Percentiles rank a stretch among this genome's conserved stretches.
phyloP scores from a whole-genome alignment of 2,113 vertebrate species.

The Lophotis ruficrista region DNA sequence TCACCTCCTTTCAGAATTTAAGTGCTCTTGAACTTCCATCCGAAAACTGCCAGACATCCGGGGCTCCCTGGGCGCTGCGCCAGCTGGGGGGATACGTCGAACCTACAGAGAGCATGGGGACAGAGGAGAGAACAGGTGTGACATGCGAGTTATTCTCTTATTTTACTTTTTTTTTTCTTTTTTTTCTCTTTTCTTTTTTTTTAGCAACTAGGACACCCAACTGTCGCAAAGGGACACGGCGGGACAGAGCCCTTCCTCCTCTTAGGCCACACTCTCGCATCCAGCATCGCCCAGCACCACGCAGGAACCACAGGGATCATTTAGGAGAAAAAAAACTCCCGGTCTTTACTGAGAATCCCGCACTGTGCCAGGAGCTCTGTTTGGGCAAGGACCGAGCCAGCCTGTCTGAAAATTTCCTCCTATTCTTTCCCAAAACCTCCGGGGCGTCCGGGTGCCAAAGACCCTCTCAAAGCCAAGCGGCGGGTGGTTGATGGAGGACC shows the following conservation, averaged over 20 bases:
- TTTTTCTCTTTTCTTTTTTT: neutral
- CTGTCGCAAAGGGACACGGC: neutral
- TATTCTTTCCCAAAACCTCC: neutral
- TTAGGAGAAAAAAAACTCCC: neutral
- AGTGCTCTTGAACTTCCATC: slow-evolving; percentile 84
- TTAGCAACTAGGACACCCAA: neutral
- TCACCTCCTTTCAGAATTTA: slow-evolving; percentile 85
- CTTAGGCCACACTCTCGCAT: neutral
- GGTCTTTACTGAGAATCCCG: neutral
- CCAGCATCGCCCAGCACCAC: neutral
- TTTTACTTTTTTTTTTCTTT: neutral
- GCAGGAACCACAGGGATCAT: neutral
- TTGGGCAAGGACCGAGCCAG: neutral
- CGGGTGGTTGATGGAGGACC: rapidly evolving
- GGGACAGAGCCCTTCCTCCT: slow-evolving; percentile 22
- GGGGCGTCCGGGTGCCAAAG: neutral
- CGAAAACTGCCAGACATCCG: slow-evolving; percentile 84
- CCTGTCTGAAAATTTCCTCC: neutral
- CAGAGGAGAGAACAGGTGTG: slow-evolving; percentile 82
- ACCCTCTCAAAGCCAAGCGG: neutral
- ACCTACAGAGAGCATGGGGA: slow-evolving; percentile 80
- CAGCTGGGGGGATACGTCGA: slow-evolving; percentile 79
- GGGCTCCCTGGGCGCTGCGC: slow-evolving; percentile 80
- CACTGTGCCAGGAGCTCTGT: neutral
- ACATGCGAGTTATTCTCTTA: slow-evolving; percentile 64